These are phyloP conservation scores for Cuculus canorus DNA, from an alignment of 2,797 vertebrate species.

Conservation along the genomic window DNA sequence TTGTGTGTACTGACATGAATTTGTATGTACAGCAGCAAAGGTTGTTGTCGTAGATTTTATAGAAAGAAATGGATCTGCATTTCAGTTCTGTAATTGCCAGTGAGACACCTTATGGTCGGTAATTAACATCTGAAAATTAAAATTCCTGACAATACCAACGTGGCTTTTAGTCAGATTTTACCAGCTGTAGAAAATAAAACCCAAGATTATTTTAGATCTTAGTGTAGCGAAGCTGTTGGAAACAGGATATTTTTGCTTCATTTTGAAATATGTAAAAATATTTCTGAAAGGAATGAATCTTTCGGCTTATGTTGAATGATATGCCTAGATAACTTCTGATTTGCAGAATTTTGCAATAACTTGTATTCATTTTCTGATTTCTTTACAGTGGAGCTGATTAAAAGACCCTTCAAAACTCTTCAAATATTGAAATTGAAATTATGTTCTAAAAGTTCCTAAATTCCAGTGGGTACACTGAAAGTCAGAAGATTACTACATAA, in stretches of 20 bases:
- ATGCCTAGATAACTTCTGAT: neutral
- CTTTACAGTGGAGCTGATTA: neutral
- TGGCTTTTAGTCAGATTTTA: neutral
- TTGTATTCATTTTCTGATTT: neutral
- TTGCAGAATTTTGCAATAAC: neutral
- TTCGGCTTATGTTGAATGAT: neutral
- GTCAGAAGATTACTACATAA: neutral
- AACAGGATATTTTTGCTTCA: rapidly evolving
- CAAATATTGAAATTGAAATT: neutral
- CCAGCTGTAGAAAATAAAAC: neutral
- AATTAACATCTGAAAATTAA: neutral
- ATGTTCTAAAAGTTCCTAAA: neutral
- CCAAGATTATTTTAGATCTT: neutral
- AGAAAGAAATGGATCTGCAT: neutral
- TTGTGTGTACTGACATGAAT: slow-evolving; percentile 11
- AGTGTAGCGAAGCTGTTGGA: neutral
- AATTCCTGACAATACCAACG: neutral
- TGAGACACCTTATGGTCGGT: neutral
- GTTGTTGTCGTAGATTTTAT: neutral
- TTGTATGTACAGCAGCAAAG: neutral
- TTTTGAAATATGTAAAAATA: neutral
- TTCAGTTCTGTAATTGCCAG: neutral
- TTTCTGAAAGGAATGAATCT: neutral
- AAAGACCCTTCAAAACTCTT: neutral
- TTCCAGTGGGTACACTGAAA: neutral